Evolutionary conservation across 2,888 invertebrate genomes (phyloP).

Genomic region (Drosophila affinis): DNA sequence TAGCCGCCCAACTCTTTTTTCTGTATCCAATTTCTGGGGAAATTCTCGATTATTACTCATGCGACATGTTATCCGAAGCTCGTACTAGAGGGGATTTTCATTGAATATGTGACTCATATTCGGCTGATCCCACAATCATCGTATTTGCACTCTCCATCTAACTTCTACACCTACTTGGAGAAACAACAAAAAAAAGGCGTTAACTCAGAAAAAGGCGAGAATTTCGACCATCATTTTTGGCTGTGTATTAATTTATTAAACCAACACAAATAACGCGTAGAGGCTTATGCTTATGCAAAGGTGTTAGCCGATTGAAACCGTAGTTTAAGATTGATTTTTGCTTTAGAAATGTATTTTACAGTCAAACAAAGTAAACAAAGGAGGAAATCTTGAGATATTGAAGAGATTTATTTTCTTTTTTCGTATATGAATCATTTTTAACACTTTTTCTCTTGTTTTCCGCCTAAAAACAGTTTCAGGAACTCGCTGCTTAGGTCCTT

Average conservation of each 20-base stretch:
- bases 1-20: conserved; percentile 5
- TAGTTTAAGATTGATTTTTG: conserved; percentile 7
- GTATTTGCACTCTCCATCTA: conserved; percentile 41
- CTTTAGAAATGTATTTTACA: background rate
- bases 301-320: conserved; percentile 17
- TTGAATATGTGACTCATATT: conserved; percentile 24
- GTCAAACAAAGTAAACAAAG: conserved; percentile 24
- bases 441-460: background rate
- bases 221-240: conserved; percentile 6
- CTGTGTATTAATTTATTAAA: conserved; percentile 25
- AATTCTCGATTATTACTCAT: conserved; percentile 25
- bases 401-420: too few species aligned
- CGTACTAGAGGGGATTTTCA: conserved; percentile 27
- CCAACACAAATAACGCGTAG: conserved; percentile 32
- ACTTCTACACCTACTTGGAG: conserved; percentile 57
- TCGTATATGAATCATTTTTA: background rate
- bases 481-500: conserved; percentile 22
- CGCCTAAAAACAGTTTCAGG: background rate
- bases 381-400: background rate
- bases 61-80: conserved; percentile 18
- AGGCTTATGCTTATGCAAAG: conserved; percentile 41
- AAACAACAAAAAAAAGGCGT: conserved; percentile 20
- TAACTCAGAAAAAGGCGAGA: conserved; percentile 19
- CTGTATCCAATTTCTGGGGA: conserved; percentile 13
- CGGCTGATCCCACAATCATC: conserved; percentile 11